Percentiles rank a stretch among this genome's conserved stretches.
Evolutionary conservation across 2,797 vertebrate species (phyloP).

Genomic region (Avahi laniger): DNA sequence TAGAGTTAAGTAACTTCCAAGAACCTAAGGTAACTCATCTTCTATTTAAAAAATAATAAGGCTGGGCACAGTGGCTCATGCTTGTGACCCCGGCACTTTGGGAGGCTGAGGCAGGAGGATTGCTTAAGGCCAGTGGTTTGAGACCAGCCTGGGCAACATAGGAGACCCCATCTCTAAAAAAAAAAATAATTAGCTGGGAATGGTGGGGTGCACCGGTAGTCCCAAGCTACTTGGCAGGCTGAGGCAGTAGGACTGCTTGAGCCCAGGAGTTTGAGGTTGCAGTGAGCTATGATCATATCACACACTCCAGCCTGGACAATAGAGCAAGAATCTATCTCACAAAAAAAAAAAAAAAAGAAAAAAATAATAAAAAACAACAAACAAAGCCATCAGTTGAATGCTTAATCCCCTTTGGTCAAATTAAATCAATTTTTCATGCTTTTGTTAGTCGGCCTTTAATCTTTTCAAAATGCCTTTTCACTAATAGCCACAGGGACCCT

Average conservation of each 20-base stretch:
- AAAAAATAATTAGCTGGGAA: background rate
- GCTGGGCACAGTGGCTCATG: background rate
- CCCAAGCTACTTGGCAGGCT: background rate
- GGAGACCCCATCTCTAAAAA: background rate
- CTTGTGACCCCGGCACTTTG: background rate
- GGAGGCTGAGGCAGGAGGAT: background rate
- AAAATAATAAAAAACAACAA: slow-evolving; percentile 22
- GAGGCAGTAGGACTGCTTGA: background rate
- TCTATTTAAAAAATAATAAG: background rate
- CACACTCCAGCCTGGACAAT: background rate
- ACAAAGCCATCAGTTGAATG: background rate
- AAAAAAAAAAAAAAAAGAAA: background rate
- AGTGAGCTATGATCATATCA: background rate
- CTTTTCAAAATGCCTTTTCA: background rate
- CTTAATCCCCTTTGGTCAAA: background rate
- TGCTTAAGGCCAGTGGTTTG: background rate
- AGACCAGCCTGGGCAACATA: background rate
- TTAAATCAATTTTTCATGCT: background rate
- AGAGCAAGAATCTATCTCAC: background rate
- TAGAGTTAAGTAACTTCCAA: background rate
- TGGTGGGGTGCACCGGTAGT: background rate
- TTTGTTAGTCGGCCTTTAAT: background rate
- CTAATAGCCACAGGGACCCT: background rate
- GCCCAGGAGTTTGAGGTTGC: background rate
- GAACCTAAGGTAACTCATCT: background rate